Base-by-base conservation (phyloP, 2,888 invertebrate species). In the Onchidella celtica region DNA sequence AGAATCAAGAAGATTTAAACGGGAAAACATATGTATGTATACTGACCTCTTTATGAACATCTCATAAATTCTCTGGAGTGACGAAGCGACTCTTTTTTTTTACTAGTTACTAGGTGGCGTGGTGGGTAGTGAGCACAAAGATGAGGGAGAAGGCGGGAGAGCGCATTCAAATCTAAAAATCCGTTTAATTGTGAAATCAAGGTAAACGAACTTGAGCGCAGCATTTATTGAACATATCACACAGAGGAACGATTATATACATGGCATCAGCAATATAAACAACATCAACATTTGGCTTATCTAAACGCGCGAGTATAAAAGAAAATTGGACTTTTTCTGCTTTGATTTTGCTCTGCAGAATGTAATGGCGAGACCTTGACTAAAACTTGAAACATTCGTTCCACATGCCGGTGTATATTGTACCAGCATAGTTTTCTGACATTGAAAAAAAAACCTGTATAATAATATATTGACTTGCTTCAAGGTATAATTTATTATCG, bases 161-260 rank as follows among this genome's bases (percentile, higher is more conserved):
- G 9, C 4, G 9, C n/a, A 59, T n/a, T 59, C 59, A 59, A 59
- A 24, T 59, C n/a, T 17, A 3, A 59, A 59, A 14, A 59, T 59
- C 9, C 9, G 4, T 59, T 59, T 59, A 59, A 59, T 59, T 59
- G n/a, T 59, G 9, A 4, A 59, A 59, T n/a, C 6, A 47, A 47
- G 17, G 17, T 11, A 47, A 59, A 59, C 4, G 24, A 59, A 59
- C 21, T 24, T n/a, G 14, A 14, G 24, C n/a, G 14, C n/a, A 11
- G n/a, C n/a, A n/a, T n/a, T 6, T 59, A n/a, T n/a, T 59, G 59
- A 59, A 59, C 59, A 59, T 59, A n/a, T 59, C 59, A 59, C n/a
- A n/a, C 24, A 14, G 24, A 24, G 59, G 59, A 47, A 47, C 17
- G n/a, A n/a, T 47, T 47, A 47, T 47, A 17, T 47, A 47, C 47